Conservation (phyloP, 2,797 vertebrate genomes). For the Myioborus miniatus region DNA sequence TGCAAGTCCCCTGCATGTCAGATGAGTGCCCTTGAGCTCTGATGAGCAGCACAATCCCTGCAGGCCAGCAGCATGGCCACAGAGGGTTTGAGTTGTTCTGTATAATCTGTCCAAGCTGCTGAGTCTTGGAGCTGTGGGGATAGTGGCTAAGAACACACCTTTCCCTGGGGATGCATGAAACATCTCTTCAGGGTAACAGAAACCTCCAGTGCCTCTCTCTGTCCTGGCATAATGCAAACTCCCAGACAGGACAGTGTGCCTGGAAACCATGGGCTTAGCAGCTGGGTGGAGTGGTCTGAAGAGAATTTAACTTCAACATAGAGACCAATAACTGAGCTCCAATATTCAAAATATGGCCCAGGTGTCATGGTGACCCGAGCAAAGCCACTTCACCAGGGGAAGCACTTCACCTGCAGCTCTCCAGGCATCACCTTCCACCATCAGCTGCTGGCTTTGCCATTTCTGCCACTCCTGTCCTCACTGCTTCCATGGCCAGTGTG, state of each 20-base stretch:
- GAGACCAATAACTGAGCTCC: neutral
- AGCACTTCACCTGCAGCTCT: neutral
- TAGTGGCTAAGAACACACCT: neutral
- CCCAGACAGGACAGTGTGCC: neutral
- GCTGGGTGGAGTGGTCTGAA: neutral
- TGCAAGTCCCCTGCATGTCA: neutral
- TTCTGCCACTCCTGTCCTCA: neutral
- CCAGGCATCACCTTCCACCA: neutral
- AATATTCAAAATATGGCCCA: neutral
- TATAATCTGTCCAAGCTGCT: neutral
- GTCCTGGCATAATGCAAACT: neutral
- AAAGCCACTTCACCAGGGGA: neutral
- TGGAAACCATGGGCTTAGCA: neutral
- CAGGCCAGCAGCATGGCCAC: neutral
- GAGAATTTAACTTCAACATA: neutral
- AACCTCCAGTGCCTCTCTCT: neutral
- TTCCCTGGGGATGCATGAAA: neutral
- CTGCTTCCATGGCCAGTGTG: neutral
- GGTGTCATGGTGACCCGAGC: neutral
- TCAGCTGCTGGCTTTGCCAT: neutral
- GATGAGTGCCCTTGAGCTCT: neutral
- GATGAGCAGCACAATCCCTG: neutral
- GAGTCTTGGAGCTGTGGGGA: neutral
- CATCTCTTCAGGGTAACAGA: neutral
- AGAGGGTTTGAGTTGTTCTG: neutral